These are phyloP conservation scores for Scytalopus superciliaris DNA, from an alignment of 2,113 vertebrate species.

Conservation along the genomic window DNA sequence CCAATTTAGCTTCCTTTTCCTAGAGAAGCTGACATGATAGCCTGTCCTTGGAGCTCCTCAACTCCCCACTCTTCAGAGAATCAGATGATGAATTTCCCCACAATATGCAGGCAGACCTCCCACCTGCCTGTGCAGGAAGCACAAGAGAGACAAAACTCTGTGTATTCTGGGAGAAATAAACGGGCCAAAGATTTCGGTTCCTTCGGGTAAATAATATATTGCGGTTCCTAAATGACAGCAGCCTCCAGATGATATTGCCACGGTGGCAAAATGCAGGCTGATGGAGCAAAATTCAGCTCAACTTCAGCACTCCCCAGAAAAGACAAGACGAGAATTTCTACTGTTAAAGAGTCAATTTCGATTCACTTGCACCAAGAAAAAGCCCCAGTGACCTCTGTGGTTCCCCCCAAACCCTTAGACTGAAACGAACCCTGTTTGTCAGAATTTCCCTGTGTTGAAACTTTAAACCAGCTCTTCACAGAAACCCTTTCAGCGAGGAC, in stretches of 20 bases:
- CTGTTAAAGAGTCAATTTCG: not conserved
- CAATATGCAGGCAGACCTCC: not conserved
- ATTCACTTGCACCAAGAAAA: not conserved
- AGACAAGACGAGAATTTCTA: not conserved
- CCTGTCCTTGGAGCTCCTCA: not conserved
- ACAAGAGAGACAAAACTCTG: not conserved
- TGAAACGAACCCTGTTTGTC: not conserved
- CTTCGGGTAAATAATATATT: not conserved
- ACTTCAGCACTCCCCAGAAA: not conserved
- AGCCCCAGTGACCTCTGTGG: not conserved
- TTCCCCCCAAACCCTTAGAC: not conserved
- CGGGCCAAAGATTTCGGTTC: not conserved
- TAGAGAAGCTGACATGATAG: not conserved
- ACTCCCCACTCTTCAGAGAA: not conserved
- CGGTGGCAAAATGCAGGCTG: not conserved
- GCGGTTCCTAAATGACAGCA: not conserved
- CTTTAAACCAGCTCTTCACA: not conserved
- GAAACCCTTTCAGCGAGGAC: not conserved
- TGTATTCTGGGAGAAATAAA: not conserved
- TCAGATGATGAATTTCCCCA: not conserved
- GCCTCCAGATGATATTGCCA: not conserved
- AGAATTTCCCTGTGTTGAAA: not conserved
- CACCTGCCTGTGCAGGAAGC: not conserved
- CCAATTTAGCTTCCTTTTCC: not conserved
- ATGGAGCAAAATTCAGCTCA: not conserved